Evolutionary conservation across 2,888 invertebrate genomes (phyloP).

Genomic region (Willowsia nigromaculata): DNA sequence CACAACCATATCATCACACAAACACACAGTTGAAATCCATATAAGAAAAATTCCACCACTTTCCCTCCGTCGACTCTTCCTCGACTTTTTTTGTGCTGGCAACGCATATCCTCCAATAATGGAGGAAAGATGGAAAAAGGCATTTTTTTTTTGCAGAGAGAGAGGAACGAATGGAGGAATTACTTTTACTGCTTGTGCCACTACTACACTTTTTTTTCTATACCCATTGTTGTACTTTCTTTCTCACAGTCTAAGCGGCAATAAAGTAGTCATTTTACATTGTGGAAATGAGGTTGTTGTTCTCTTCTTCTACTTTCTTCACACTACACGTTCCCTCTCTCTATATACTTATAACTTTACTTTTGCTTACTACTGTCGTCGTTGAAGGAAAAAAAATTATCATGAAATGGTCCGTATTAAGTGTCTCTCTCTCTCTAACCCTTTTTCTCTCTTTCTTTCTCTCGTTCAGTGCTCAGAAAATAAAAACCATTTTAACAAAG

Average conservation of each 20-base stretch:
- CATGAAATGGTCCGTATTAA: constrained; percentile 60
- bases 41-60: not conserved
- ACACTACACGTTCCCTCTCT: too few relatives aligned
- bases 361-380: not conserved
- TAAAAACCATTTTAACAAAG: constrained; percentile 10
- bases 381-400: constrained; percentile 20
- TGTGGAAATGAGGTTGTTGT: constrained; percentile 63
- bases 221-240: constrained; percentile 16
- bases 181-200: not conserved
- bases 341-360: too few relatives aligned
- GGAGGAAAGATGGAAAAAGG: not conserved
- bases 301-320: constrained; percentile 16
- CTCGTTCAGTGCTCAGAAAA: not conserved
- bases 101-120: not conserved
- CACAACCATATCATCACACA: not conserved
- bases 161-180: constrained; percentile 3
- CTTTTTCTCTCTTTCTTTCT: not conserved
- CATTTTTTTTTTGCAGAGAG: not conserved
- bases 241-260: not conserved
- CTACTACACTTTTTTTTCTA: not conserved
- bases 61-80: not conserved
- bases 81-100: not conserved
- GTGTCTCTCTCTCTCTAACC: constrained; percentile 14
- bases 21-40: constrained; percentile 4
- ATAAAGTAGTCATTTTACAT: constrained; percentile 55